These are phyloP conservation scores for Rhizoglyphus robini DNA, from an alignment of 1,140 invertebrate genomes.

Conservation along the genomic window DNA sequence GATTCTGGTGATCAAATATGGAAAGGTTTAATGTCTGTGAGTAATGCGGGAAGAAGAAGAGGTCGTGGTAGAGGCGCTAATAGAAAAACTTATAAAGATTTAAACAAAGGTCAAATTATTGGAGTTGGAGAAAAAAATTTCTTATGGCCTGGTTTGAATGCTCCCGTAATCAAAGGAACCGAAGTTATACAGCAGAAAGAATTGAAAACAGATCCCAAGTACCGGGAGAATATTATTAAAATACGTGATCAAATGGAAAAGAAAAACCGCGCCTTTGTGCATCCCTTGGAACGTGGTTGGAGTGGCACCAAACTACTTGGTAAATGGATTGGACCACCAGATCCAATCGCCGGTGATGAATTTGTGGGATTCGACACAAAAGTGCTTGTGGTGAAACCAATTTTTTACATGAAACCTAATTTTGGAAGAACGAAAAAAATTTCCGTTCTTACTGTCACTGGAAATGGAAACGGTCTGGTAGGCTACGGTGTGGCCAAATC, in stretches of 20 bases:
- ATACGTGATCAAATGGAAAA: constrained; percentile 54
- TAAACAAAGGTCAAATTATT: constrained; percentile 78
- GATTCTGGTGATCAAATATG: constrained; percentile 68
- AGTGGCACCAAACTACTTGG: constrained; percentile 64
- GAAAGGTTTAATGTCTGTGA: constrained; percentile 85
- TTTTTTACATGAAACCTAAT: constrained; percentile 69
- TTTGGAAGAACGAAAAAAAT: constrained; percentile 56
- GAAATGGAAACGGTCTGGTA: constrained; percentile 72
- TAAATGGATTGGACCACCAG: constrained; percentile 67
- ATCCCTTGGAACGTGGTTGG: constrained; percentile 76
- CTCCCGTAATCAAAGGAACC: constrained; percentile 59
- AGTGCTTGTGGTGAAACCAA: constrained; percentile 61
- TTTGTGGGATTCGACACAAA: constrained; percentile 77
- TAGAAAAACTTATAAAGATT: constrained; percentile 55
- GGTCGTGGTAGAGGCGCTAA: constrained; percentile 72
- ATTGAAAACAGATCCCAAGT: constrained; percentile 53
- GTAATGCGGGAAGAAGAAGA: constrained; percentile 85
- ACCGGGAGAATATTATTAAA: constrained; percentile 52
- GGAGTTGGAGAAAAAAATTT: constrained; percentile 68
- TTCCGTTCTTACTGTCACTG: constrained; percentile 60
- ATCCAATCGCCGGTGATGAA: constrained; percentile 60
- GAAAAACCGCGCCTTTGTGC: constrained; percentile 46
- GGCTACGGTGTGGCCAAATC: constrained; percentile 37
- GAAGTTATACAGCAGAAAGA: constrained; percentile 54
- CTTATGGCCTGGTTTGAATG: constrained; percentile 79